These are phyloP conservation scores for Arenicola marina DNA, from an alignment of 2,888 invertebrate genomes.

Conservation along the genomic window DNA sequence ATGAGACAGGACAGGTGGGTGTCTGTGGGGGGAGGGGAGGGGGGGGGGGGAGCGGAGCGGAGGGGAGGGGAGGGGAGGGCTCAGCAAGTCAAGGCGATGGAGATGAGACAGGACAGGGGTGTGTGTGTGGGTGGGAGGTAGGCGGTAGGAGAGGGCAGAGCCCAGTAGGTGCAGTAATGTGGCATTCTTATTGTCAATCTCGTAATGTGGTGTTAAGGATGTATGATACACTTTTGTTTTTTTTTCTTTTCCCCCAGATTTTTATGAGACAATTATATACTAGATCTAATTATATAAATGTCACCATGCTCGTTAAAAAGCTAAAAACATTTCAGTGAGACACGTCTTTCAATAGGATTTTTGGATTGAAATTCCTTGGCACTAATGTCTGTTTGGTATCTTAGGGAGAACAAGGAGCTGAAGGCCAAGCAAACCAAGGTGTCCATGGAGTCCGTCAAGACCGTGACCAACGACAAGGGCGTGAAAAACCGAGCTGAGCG, in stretches of 20 bases:
- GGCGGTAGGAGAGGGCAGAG: no score
- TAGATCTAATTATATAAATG: no score
- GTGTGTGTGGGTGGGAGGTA: neutral
- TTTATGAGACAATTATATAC: no score
- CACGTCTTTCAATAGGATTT: neutral
- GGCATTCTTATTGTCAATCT: no score
- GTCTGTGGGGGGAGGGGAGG: no score
- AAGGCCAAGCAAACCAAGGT: conserved; percentile 92
- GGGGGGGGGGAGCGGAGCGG: no score
- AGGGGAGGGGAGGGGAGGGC: conserved; percentile 86
- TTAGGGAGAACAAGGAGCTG: conserved; percentile 92
- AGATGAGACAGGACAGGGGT: conserved; percentile 83
- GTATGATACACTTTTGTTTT: no score
- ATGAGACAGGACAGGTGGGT: conserved; percentile 80
- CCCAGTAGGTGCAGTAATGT: no score
- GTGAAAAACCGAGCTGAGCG: conserved; percentile 95
- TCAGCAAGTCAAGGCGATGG: conserved; percentile 74
- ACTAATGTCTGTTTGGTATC: neutral
- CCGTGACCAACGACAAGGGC: conserved; percentile 93
- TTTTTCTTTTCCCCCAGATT: no score
- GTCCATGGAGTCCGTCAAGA: conserved; percentile 95
- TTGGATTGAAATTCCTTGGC: neutral
- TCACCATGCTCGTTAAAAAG: neutral
- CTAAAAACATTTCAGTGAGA: neutral
- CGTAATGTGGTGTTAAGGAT: no score